Percentiles rank a stretch among this genome's conserved stretches.
phyloP scores from a whole-genome alignment of 2,113 vertebrate species.

The Ptyas mucosa region DNA sequence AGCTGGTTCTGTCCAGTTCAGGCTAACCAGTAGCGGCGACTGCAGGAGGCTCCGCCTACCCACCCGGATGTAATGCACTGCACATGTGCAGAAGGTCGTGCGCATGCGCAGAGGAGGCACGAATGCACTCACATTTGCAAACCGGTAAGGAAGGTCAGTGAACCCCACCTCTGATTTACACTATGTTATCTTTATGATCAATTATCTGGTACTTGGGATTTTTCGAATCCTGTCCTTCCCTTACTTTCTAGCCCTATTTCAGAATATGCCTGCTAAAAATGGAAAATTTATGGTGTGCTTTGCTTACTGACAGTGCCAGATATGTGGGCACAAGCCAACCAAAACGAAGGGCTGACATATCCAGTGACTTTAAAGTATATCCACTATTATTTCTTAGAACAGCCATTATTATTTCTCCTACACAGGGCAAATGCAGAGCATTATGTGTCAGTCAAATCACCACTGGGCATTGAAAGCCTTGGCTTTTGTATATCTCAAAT shows the following conservation, averaged over 20 bases:
- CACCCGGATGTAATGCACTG: too few relatives aligned
- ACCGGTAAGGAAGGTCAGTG: too few relatives aligned
- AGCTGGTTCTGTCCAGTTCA: too few relatives aligned
- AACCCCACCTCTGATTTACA: too few relatives aligned
- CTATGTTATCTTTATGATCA: accelerated
- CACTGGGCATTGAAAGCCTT: neutral
- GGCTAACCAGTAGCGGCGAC: too few relatives aligned
- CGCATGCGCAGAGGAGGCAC: too few relatives aligned
- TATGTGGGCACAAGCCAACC: neutral
- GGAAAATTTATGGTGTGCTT: neutral
- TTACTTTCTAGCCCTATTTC: neutral
- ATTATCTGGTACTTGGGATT: neutral
- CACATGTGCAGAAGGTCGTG: too few relatives aligned
- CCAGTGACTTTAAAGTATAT: neutral
- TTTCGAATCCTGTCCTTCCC: neutral
- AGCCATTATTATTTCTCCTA: neutral
- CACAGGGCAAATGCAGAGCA: neutral
- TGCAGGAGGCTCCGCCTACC: too few relatives aligned
- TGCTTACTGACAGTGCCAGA: neutral
- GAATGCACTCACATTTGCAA: too few relatives aligned
- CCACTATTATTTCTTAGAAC: neutral
- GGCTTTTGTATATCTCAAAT: neutral
- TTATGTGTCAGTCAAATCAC: neutral
- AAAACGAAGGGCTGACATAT: neutral
- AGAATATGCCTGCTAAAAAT: neutral